phyloP scores from a whole-genome alignment of 2,888 invertebrate genomes.

The Orthosia gothica region DNA sequence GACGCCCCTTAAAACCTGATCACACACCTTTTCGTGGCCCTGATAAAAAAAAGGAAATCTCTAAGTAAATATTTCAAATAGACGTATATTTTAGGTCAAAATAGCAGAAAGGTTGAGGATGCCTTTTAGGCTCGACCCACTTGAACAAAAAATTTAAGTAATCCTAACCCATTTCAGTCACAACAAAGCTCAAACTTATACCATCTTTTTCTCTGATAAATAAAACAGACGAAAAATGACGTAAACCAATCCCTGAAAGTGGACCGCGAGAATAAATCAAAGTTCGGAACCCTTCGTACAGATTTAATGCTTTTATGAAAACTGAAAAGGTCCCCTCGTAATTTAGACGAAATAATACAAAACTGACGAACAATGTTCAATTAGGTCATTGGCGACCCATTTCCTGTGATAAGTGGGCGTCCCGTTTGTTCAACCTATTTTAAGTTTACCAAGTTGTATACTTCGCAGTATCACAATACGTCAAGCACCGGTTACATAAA shows the following conservation, averaged over 20 bases:
- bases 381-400: constrained; percentile 45
- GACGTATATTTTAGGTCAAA: background rate
- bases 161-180: constrained; percentile 4
- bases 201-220: background rate
- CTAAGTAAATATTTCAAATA: background rate
- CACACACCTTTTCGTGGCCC: no score
- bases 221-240: background rate
- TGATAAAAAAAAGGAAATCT: no score
- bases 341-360: constrained; percentile 60
- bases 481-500: constrained; percentile 47
- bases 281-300: constrained; percentile 35
- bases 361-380: constrained; percentile 56
- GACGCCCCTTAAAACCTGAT: no score
- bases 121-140: background rate
- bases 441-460: constrained; percentile 25
- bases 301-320: constrained; percentile 59
- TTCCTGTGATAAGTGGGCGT: constrained; percentile 40
- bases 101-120: background rate
- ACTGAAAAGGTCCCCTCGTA: constrained; percentile 51
- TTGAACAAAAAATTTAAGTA: background rate
- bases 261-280: constrained; percentile 44
- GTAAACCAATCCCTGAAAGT: constrained; percentile 16
- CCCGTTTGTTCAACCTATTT: constrained; percentile 38
- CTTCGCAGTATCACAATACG: constrained; percentile 36
- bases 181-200: background rate